Conservation (phyloP, 2,888 invertebrate species). For the Timema cristinae region DNA sequence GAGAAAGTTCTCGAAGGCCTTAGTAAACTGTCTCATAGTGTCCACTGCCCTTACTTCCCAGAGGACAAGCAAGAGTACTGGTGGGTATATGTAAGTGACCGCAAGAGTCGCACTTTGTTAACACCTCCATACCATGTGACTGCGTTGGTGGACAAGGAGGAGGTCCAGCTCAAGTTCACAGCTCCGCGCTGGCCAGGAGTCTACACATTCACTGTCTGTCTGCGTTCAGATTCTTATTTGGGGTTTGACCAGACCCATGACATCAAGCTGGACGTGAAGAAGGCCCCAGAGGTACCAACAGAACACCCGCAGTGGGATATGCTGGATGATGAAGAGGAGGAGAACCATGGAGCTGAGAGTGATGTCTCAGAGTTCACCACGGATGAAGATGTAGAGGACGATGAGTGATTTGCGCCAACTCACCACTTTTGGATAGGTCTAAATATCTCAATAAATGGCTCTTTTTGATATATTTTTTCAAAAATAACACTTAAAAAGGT, state of each 20-base stretch:
- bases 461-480: no score
- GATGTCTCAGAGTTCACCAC: constrained; percentile 65
- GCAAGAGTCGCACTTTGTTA: constrained; percentile 84
- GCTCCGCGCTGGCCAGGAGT: constrained; percentile 92
- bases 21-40: constrained; percentile 91
- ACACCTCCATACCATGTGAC: constrained; percentile 93
- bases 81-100: constrained; percentile 99
- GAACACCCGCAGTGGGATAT: constrained; percentile 99
- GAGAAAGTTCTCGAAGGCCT: constrained; percentile 88
- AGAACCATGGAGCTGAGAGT: constrained; percentile 53
- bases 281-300: constrained; percentile 85
- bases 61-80: constrained; percentile 97
- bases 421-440: no score
- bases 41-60: constrained; percentile 95
- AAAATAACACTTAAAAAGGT: no score
- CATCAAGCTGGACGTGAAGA: constrained; percentile 94
- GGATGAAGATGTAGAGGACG: constrained; percentile 61
- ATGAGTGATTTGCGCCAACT: constrained; percentile 35
- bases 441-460: no score
- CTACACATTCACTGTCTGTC: constrained; percentile 87
- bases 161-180: constrained; percentile 92
- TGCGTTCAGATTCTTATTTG: constrained; percentile 95
- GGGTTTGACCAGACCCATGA: constrained; percentile 95
- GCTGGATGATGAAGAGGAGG: constrained; percentile 85
- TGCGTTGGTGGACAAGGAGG: constrained; percentile 82